Evolutionary conservation across 1,140 invertebrate genomes (phyloP), one percentile per base, ranked within the genome.

Genomic region (Euura lappo): DNA sequence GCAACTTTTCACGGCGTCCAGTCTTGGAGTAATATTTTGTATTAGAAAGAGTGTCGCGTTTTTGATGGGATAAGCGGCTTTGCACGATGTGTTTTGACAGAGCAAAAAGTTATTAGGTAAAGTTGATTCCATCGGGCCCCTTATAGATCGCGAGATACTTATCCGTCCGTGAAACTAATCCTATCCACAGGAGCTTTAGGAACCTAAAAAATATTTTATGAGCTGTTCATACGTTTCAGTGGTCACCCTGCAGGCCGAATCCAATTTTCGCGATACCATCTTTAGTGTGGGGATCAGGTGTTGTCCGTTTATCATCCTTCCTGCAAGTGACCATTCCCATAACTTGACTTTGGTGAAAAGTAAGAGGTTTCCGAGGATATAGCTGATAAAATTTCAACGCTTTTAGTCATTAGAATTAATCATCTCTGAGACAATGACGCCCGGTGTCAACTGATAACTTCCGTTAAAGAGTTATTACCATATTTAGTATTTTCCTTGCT

Each of bases 181-280:
- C 83, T 74, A 79, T 75, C 77, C 28, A 28, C 28, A 28, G 79
- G 73, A 73, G 79, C 81, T 79, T 76, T 81, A 81, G 79, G 71
- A 83, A 79, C 82, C 83, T 86, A 86, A 86, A 86, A 86, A 87
- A 85, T 86, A 86, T 86, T 87, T 88, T 87, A 88, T 85, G 86
- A 85, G 83, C 84, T 87, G 85, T 85, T 87, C 87, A 88, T 88
- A 88, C 86, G 85, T 87, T 85, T 80, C 80, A 86, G 80, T 80
- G 85, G 86, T 86, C 85, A 86, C 86, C 86, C 83, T 75, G 28
- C 28, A 28, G 79, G 86, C 82, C 81, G 83, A 87, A 88, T 88
- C 82, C 86, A 87, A 88, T 88, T 88, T 88, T 86, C 79, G 76
- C 81, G 86, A 88, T 88, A 88, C 77, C 80, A 88, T 88, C 86